A percentile compares a stretch with the other conserved stretches of the same genome.
Conservation (phyloP, 2,113 vertebrate genomes). For the Oreochromis aureus region DNA sequence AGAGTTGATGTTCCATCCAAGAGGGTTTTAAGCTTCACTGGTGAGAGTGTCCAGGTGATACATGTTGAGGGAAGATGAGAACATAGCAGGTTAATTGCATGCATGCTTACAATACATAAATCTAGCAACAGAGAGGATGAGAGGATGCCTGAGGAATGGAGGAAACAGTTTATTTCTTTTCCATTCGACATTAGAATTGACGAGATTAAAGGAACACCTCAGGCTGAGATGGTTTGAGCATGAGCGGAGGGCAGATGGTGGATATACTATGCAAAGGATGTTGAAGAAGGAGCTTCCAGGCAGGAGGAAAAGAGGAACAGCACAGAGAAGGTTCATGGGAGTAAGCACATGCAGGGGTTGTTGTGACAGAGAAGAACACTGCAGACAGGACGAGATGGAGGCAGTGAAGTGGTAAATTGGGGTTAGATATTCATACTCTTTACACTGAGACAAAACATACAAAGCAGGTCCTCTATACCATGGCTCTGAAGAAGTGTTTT, state of each 20-base stretch:
- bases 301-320: not conserved
- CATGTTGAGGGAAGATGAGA: no score
- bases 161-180: not conserved
- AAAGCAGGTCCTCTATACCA: not conserved
- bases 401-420: not conserved
- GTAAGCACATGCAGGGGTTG: not conserved
- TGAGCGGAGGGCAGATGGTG: not conserved
- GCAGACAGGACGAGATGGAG: not conserved
- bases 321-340: not conserved
- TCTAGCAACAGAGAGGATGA: not conserved
- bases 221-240: not conserved
- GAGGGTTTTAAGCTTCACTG: no score
- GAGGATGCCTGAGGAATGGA: not conserved
- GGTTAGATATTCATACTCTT: not conserved
- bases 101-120: no score
- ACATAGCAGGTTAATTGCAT: no score
- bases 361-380: not conserved
- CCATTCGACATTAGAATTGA: not conserved
- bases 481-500: not conserved
- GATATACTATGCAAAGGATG: not conserved
- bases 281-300: not conserved
- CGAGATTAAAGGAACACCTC: not conserved
- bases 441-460: not conserved
- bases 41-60: no score
- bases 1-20: no score